Evolutionary conservation across 2,888 invertebrate genomes (phyloP), one percentile per base, ranked within the genome.

Genomic region (Scrobipalpa atriplicella): DNA sequence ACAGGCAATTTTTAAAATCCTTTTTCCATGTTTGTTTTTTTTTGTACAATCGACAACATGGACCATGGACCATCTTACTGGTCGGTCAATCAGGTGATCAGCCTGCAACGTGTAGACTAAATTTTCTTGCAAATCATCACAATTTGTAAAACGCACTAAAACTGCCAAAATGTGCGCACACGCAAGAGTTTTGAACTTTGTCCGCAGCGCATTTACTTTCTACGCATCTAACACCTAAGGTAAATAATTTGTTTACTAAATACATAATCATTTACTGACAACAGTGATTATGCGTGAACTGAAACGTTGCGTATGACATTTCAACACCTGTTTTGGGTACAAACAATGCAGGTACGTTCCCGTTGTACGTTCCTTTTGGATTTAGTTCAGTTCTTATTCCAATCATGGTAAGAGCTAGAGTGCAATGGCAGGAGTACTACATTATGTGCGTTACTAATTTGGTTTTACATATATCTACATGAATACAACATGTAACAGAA

Each of bases 201-300:
- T n/a, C 29, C 58, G 36, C 38, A n/a, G n/a, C 58, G 58, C 58
- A 58, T 38, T 56, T 54, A 58, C 29, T 38, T 36, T 1, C 58
- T 58, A 29, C 58, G 58, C 54, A 56, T 21, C 11, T 56, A 56
- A 56, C 9, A 19, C 19, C 21, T 18, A n/a, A 18, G 19, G 54
- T 54, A 54, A 54, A 54, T 21, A 56, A 29, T 29, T 21, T 56
- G 29, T 21, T 21, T 21, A 16, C 47, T 47, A 47, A 47, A 16
- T 56, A 21, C 54, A 21, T 13, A 56, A n/a, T 8, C 1, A 16
- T 9, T 18, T 16, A 52, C 21, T 21, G 54, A 56, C 21, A 21
- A 21, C 21, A 13, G 6, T 56, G 21, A 56, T 56, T 19, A 52
- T 52, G 21, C 21, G 21, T 56, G 54, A 29, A 56, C 21, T 21